Percentiles rank a stretch among this genome's conserved stretches.
These are phyloP conservation scores for Camponotus floridanus DNA, from an alignment of 1,140 invertebrate genomes.

Conservation along the genomic window DNA sequence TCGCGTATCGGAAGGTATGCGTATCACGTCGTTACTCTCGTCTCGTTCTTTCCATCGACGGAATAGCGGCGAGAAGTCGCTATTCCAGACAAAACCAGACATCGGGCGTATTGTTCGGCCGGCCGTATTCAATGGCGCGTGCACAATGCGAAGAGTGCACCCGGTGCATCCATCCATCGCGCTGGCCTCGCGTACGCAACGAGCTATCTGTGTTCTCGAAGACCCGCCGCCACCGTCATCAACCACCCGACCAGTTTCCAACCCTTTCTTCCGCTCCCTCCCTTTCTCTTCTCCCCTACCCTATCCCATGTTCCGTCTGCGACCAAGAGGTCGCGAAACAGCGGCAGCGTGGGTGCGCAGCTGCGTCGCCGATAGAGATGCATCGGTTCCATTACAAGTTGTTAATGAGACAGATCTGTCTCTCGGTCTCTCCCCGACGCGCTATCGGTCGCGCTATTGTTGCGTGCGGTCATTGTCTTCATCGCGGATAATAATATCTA, in stretches of 20 bases:
- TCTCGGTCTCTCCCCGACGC: slow-evolving; percentile 58
- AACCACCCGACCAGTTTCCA: background rate
- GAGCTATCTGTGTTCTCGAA: slow-evolving; percentile 47
- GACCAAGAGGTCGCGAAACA: slow-evolving; percentile 41
- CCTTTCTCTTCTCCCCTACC: too few species aligned
- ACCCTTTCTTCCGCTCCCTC: slow-evolving; percentile 13
- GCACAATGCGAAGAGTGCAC: slow-evolving; percentile 69
- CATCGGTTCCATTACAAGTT: slow-evolving; percentile 75
- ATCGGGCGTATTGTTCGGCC: slow-evolving; percentile 73
- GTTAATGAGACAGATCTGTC: slow-evolving; percentile 78
- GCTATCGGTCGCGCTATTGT: slow-evolving; percentile 67
- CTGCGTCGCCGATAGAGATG: slow-evolving; percentile 56
- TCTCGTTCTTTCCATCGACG: slow-evolving; percentile 63
- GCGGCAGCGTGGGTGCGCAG: background rate
- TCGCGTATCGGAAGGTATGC: slow-evolving; percentile 47
- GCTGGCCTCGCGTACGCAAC: slow-evolving; percentile 45
- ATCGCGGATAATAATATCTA: slow-evolving; percentile 74
- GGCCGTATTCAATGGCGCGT: slow-evolving; percentile 75
- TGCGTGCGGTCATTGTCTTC: slow-evolving; percentile 74
- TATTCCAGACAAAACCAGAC: slow-evolving; percentile 76
- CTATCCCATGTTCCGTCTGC: background rate
- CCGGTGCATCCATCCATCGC: slow-evolving; percentile 13
- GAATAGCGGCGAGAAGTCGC: slow-evolving; percentile 75
- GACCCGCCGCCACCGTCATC: background rate
- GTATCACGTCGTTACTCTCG: slow-evolving; percentile 64